phyloP scores from a whole-genome alignment of 2,888 invertebrate genomes.

The Eilema sororculum region DNA sequence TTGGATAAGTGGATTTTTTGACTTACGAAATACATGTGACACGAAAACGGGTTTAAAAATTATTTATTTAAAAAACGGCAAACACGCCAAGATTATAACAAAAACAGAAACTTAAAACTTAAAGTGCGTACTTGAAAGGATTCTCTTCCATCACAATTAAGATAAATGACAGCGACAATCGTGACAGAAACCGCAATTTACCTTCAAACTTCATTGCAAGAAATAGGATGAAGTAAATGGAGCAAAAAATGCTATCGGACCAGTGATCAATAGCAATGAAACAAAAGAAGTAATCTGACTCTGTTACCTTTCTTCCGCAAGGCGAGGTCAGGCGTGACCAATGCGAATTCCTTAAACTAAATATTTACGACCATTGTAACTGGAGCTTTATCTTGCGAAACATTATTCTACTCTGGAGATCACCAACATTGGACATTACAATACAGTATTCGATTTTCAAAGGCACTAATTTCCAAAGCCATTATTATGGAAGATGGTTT shows the following conservation, averaged over 20 bases:
- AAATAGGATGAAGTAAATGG: constrained; percentile 57
- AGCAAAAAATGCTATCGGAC: constrained; percentile 67
- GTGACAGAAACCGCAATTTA: constrained; percentile 28
- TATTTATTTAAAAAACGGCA: not conserved
- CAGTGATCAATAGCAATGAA: constrained; percentile 67
- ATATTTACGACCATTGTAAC: constrained; percentile 59
- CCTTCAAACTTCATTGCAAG: constrained; percentile 45
- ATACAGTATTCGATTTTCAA: constrained; percentile 37
- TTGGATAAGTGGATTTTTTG: not conserved
- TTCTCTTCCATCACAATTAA: not conserved
- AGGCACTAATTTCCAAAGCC: constrained; percentile 45
- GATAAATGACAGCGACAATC: constrained; percentile 18
- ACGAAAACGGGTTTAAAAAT: not conserved
- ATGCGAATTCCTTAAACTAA: constrained; percentile 72
- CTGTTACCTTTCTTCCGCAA: constrained; percentile 81
- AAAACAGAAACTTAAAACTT: not conserved
- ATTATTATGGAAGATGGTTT: constrained; percentile 48
- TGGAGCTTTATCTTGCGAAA: constrained; percentile 48
- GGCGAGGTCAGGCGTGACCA: constrained; percentile 81
- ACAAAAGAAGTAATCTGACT: constrained; percentile 75
- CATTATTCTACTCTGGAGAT: constrained; percentile 43
- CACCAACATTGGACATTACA: constrained; percentile 46
- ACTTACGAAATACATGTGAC: not conserved
- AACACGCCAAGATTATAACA: not conserved
- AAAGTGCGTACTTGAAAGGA: not conserved